Conservation (phyloP, 2,888 invertebrate genomes). For the Strigamia crassipes region DNA sequence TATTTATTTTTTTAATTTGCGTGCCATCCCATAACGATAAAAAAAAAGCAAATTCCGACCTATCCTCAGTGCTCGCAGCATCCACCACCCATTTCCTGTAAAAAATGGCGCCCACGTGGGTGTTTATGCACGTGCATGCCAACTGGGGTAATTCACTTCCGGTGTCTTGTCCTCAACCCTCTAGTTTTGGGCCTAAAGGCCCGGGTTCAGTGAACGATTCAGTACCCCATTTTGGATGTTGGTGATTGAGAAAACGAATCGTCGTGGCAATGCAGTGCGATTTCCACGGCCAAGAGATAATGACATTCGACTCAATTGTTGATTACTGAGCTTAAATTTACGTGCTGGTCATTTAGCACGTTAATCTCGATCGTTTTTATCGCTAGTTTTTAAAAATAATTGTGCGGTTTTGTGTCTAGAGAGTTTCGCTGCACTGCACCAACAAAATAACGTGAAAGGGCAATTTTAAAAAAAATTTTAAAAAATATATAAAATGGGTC, state of each 20-base stretch:
- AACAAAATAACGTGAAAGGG: too few species aligned
- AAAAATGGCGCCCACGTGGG: conserved; percentile 18
- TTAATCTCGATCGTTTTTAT: too few species aligned
- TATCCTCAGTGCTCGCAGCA: neutral
- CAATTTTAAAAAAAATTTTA: too few species aligned
- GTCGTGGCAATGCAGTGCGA: too few species aligned
- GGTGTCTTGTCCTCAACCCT: neutral
- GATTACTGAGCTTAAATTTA: too few species aligned
- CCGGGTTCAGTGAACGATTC: conserved; percentile 17
- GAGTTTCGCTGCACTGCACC: too few species aligned
- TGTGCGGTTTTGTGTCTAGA: too few species aligned
- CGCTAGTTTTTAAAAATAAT: too few species aligned
- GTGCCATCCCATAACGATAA: neutral
- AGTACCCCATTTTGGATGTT: neutral
- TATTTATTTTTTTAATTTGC: neutral
- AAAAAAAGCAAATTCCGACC: conserved; percentile 3
- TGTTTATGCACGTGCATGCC: conserved; percentile 18
- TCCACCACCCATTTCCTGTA: neutral
- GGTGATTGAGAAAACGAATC: neutral
- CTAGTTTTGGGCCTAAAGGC: neutral
- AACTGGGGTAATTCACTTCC: neutral
- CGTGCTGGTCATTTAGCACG: too few species aligned
- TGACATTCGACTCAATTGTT: too few species aligned
- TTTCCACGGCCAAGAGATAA: too few species aligned
- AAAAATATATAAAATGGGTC: too few species aligned